Percentiles rank a stretch among this genome's conserved stretches.
Evolutionary conservation across 2,888 invertebrate genomes (phyloP).

Genomic region (Catotricha subobsoleta): DNA sequence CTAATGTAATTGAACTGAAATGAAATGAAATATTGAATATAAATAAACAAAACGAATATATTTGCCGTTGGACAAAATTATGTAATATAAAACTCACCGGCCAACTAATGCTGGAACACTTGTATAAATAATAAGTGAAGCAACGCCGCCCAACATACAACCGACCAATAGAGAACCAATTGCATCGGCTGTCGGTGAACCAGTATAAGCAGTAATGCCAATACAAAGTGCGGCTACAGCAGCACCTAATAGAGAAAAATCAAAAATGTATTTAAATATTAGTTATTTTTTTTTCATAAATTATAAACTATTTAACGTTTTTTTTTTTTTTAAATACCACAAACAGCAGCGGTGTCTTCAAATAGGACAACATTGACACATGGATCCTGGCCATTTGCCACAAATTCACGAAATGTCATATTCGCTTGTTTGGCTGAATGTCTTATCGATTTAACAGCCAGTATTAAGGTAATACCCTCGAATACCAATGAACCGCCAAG

Average conservation of each 20-base stretch:
- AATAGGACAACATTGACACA: constrained; percentile 93
- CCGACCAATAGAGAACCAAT: constrained; percentile 67
- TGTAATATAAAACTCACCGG: no score
- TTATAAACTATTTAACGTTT: no score
- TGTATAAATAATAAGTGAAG: constrained; percentile 35
- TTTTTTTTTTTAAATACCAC: no score
- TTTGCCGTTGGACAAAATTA: no score
- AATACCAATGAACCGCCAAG: constrained; percentile 74
- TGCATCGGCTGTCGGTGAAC: constrained; percentile 73
- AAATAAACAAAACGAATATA: no score
- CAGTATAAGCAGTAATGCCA: constrained; percentile 62
- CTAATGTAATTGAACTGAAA: constrained; percentile 78
- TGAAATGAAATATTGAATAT: no score
- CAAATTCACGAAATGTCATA: constrained; percentile 48
- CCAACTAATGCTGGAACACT: constrained; percentile 89
- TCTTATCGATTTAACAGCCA: constrained; percentile 72
- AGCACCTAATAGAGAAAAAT: no score
- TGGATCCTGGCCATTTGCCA: constrained; percentile 81
- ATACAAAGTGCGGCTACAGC: constrained; percentile 66
- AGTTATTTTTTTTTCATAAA: no score
- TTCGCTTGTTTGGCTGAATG: constrained; percentile 67
- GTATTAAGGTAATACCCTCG: constrained; percentile 75
- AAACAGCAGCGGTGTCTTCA: constrained; percentile 90
- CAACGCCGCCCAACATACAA: constrained; percentile 14
- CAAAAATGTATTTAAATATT: no score